These are phyloP conservation scores for Oncopeltus fasciatus DNA, from an alignment of 1,140 invertebrate genomes.

Conservation along the genomic window DNA sequence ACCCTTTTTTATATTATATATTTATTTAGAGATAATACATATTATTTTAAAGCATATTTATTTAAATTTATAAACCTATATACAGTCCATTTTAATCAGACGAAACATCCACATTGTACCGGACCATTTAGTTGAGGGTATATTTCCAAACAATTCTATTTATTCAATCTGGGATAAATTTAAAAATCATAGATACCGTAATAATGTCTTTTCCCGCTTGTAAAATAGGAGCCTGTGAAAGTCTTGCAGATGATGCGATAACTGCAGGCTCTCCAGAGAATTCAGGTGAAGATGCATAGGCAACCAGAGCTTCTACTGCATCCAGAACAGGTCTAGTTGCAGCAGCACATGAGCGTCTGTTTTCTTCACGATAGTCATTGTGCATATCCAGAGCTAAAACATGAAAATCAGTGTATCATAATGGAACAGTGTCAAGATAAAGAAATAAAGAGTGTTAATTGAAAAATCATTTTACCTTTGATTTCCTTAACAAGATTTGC, in stretches of 20 bases:
- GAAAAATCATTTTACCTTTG: slow-evolving; percentile 36
- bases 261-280: slow-evolving; percentile 83
- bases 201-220: slow-evolving; percentile 65
- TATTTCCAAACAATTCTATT: neutral
- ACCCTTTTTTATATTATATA: no score
- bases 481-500: slow-evolving; percentile 88
- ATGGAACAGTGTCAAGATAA: no score
- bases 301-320: slow-evolving; percentile 82
- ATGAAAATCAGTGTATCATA: no score
- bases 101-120: no score
- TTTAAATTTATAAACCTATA: no score
- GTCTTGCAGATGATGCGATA: slow-evolving; percentile 62
- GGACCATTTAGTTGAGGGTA: no score
- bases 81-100: no score
- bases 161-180: neutral
- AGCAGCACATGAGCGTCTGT: slow-evolving; percentile 57
- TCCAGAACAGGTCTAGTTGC: slow-evolving; percentile 76
- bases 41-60: no score
- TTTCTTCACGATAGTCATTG: slow-evolving; percentile 55
- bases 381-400: slow-evolving; percentile 49
- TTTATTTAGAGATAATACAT: no score
- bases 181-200: slow-evolving; percentile 28
- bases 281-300: slow-evolving; percentile 84
- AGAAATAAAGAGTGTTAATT: no score
- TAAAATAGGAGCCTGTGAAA: slow-evolving; percentile 76